These are phyloP conservation scores for Tipula confusa DNA, from an alignment of 2,888 invertebrate genomes.

Conservation along the genomic window DNA sequence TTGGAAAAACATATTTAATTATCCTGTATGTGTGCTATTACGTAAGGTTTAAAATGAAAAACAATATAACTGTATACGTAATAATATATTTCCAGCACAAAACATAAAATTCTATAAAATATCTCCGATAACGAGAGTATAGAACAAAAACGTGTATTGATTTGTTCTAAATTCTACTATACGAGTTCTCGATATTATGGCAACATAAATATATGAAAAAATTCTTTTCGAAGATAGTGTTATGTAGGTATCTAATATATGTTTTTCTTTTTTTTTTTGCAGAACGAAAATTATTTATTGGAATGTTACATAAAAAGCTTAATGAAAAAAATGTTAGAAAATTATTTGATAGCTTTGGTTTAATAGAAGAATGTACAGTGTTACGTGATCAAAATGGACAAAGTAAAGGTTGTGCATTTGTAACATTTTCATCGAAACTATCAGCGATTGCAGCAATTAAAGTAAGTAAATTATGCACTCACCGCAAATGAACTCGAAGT, in stretches of 20 bases:
- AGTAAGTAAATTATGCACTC: conserved; percentile 48
- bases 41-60: not conserved
- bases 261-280: conserved; percentile 40
- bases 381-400: conserved; percentile 90
- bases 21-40: not conserved
- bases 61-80: not conserved
- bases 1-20: not conserved
- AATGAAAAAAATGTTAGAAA: conserved; percentile 91
- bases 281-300: conserved; percentile 98
- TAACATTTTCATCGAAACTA: conserved; percentile 96
- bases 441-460: conserved; percentile 97
- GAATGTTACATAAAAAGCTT: conserved; percentile 95
- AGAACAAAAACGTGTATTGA: not conserved
- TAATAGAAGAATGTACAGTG: conserved; percentile 98
- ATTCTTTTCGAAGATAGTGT: not conserved
- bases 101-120: conserved; percentile 3
- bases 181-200: not conserved
- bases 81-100: not conserved
- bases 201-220: not conserved
- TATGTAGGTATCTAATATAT: not conserved
- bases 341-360: conserved; percentile 89
- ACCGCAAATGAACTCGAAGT: not conserved
- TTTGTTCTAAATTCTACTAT: not conserved
- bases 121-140: not conserved
- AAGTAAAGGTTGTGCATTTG: conserved; percentile 99